phyloP scores from a whole-genome alignment of 2,113 vertebrate genomes.

The Albula goreensis region DNA sequence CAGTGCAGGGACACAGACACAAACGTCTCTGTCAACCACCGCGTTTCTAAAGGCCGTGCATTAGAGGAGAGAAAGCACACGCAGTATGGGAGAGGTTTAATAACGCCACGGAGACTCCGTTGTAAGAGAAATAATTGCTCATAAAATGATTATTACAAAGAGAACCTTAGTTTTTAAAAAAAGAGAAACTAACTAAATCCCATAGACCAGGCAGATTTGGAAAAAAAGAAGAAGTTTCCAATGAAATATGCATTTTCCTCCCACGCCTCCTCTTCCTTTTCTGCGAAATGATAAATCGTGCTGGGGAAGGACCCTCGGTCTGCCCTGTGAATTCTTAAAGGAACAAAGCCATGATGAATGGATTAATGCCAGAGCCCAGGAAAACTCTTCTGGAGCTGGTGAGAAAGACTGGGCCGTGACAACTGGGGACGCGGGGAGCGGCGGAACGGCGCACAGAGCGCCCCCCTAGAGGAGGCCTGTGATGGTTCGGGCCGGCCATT shows the following conservation, averaged over 20 bases:
- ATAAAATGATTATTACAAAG: not conserved
- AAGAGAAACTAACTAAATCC: not conserved
- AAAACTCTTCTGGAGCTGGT: conserved; percentile 71
- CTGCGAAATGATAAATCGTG: conserved; percentile 73
- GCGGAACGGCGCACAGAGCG: conserved; percentile 62
- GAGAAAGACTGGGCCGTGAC: conserved; percentile 82
- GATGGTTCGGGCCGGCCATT: conserved; percentile 84
- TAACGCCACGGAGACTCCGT: not conserved
- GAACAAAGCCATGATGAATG: conserved; percentile 81
- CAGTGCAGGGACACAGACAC: not conserved
- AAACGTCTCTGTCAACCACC: not conserved
- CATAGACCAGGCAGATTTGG: not conserved
- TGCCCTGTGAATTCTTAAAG: conserved; percentile 79
- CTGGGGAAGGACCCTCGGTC: conserved; percentile 62
- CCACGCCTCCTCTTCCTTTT: conserved; percentile 28
- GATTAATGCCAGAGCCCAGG: conserved; percentile 75
- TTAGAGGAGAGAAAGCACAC: no score
- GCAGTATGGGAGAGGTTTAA: not conserved
- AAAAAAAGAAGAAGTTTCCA: conserved; percentile 47
- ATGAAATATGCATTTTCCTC: conserved; percentile 59
- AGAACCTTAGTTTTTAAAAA: not conserved
- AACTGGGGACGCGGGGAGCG: conserved; percentile 78
- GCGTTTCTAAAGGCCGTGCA: not conserved
- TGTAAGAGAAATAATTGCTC: not conserved
- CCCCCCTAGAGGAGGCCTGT: conserved; percentile 70